Conservation (phyloP, 1,140 invertebrate species). For the Orchestia grillus region DNA sequence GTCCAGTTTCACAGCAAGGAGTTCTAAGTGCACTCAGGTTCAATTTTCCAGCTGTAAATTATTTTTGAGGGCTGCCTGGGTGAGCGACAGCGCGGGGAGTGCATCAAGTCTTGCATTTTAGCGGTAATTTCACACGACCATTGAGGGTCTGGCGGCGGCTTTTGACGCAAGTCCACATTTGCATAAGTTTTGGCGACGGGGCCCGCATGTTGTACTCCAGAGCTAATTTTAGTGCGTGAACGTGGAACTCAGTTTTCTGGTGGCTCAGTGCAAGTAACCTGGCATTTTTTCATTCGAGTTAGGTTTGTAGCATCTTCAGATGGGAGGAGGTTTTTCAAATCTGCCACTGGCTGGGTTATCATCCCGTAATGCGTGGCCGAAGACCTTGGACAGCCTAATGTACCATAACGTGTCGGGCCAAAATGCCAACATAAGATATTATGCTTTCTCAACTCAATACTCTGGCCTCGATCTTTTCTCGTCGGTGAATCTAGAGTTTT, state of each 20-base stretch:
- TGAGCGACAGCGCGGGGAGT: not conserved
- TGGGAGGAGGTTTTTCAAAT: too few relatives aligned
- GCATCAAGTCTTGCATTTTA: constrained; percentile 26
- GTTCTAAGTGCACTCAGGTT: not conserved
- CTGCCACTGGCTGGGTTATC: too few relatives aligned
- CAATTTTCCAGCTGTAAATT: not conserved
- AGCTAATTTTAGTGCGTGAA: not conserved
- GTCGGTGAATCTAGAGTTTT: too few relatives aligned
- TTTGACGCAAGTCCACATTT: not conserved
- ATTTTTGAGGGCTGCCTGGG: not conserved
- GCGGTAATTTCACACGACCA: constrained; percentile 3
- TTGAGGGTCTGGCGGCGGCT: not conserved
- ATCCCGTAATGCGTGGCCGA: too few relatives aligned
- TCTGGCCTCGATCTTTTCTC: too few relatives aligned
- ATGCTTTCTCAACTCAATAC: too few relatives aligned
- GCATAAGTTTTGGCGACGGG: not conserved
- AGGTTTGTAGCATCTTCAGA: too few relatives aligned
- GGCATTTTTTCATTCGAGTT: too few relatives aligned
- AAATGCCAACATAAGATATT: too few relatives aligned
- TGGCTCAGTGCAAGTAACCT: not conserved
- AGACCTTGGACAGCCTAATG: too few relatives aligned
- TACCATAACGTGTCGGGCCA: too few relatives aligned
- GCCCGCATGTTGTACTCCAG: not conserved
- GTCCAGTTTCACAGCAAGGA: not conserved
- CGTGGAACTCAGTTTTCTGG: not conserved